Base-by-base conservation (phyloP, 1,140 invertebrate species). In the Ceratina japonica region DNA sequence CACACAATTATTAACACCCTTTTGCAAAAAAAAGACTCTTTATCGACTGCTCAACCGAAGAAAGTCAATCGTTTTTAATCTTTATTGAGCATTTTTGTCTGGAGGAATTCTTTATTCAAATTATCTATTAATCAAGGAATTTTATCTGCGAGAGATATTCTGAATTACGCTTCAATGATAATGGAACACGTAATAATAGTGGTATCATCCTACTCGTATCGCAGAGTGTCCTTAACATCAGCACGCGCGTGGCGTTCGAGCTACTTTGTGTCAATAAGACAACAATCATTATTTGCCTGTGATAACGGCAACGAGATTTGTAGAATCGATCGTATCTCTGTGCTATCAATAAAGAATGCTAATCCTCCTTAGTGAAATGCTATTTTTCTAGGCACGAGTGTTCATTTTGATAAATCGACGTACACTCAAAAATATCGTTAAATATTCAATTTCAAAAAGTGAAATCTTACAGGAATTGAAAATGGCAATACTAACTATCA, bases 271-370 rank as follows among this genome's bases (percentile, higher is more conserved):
- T 27, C 16, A 61, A 62, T 51, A 73, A 62, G 1, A 68, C 15
- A 20, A 52, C 4, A 10, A 20, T 59, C n/a, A 56, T 16, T 20
- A 18, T 71, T 24, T 54, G n/a, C 15, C 4, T 12, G 1, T 22
- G 71, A 64, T 74, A 74, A 74, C 18, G 1, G 5, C 2, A 20
- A 64, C 15, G 22, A 51, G 20, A 22, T 63, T 73, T 49, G 24
- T 62, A 2, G 24, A 20, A 62, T 49, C 15, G 5, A 22, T 37
- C 16, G 15, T 31, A 56, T 56, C 8, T 2, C 3, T 1, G n/a
- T 37, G n/a, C 27, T 56, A 16, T 15, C 12, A 8, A 44, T 44
- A 44, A 10, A 44, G 37, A 44, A 44, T 44, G 37, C 37, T 10
- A 44, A 44, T 44, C 37, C 2, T 10, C 5, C 37, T 44, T 44